Percentiles rank a stretch among this genome's conserved stretches.
phyloP scores from a whole-genome alignment of 2,113 vertebrate genomes.

The Nothocercus julius region DNA sequence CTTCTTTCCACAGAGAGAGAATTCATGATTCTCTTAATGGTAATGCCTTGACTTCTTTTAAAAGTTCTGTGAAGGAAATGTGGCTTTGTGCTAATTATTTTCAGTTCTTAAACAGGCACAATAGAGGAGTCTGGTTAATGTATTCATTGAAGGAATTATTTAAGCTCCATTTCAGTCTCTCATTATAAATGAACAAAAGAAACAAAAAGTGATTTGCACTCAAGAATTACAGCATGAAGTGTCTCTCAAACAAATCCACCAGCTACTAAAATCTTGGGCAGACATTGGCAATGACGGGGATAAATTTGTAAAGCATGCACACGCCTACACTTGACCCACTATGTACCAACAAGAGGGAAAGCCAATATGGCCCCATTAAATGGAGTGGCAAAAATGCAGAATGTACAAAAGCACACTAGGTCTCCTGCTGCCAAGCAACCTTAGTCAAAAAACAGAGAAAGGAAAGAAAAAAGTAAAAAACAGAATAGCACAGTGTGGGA shows the following conservation, averaged over 20 bases:
- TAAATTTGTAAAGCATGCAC: conserved; percentile 73
- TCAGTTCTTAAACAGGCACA: conserved; percentile 75
- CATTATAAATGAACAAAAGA: conserved; percentile 77
- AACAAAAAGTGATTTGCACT: conserved; percentile 79
- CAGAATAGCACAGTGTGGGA: background rate
- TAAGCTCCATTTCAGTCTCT: conserved; percentile 81
- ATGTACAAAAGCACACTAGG: conserved; percentile 31
- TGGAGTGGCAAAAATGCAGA: conserved; percentile 63
- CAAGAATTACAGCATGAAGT: conserved; percentile 76
- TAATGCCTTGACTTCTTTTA: conserved; percentile 71
- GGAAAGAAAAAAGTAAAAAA: background rate
- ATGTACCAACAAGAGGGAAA: conserved; percentile 69
- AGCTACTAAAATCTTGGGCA: conserved; percentile 62
- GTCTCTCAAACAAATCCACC: conserved; percentile 73
- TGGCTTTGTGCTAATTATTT: conserved; percentile 78
- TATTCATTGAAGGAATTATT: conserved; percentile 80
- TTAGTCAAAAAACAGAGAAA: conserved; percentile 39
- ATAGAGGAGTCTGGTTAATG: conserved; percentile 75
- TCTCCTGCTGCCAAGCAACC: conserved; percentile 77
- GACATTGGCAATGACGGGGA: conserved; percentile 56
- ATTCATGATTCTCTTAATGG: conserved; percentile 72
- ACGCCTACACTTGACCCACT: conserved; percentile 79
- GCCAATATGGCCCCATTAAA: conserved; percentile 68
- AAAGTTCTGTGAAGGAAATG: conserved; percentile 74
- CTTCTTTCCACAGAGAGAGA: conserved; percentile 67